Conservation (phyloP, 2,888 invertebrate genomes). For the Diploptera punctata region DNA sequence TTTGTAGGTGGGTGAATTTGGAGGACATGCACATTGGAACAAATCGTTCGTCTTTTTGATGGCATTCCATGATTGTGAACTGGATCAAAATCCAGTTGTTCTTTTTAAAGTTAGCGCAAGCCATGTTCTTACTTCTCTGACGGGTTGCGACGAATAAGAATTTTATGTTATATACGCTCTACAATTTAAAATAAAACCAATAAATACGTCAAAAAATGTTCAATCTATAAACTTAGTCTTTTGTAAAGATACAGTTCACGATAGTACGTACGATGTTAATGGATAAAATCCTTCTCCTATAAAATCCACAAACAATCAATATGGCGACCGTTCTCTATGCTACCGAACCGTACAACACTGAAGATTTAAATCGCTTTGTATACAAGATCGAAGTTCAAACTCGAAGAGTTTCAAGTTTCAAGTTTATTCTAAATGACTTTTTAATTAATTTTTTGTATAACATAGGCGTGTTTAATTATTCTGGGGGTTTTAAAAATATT, state of each 20-base stretch:
- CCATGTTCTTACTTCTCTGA: slow-evolving; percentile 70
- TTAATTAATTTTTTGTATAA: too few relatives aligned
- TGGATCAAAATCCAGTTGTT: slow-evolving; percentile 93
- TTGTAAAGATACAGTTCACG: neutral
- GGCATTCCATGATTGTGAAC: slow-evolving; percentile 82
- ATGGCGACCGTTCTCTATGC: slow-evolving; percentile 23
- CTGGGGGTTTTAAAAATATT: too few relatives aligned
- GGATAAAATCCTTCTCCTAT: neutral
- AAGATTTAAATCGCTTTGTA: slow-evolving; percentile 39
- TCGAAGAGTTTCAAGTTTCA: neutral
- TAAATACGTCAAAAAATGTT: neutral
- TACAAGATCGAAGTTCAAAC: slow-evolving; percentile 30
- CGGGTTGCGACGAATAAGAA: slow-evolving; percentile 1
- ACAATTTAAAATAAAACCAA: too few relatives aligned
- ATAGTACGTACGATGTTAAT: slow-evolving; percentile 17
- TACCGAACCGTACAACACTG: neutral
- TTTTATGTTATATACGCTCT: neutral
- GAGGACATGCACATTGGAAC: slow-evolving; percentile 81
- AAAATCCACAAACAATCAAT: slow-evolving; percentile 27
- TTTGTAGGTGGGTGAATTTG: slow-evolving; percentile 48
- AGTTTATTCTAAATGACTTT: too few relatives aligned
- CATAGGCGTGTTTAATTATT: too few relatives aligned
- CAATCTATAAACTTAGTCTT: neutral
- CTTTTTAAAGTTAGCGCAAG: slow-evolving; percentile 98
- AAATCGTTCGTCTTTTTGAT: slow-evolving; percentile 89